Base-by-base conservation (phyloP, 2,888 invertebrate species). In the Aspidiotus destructor region DNA sequence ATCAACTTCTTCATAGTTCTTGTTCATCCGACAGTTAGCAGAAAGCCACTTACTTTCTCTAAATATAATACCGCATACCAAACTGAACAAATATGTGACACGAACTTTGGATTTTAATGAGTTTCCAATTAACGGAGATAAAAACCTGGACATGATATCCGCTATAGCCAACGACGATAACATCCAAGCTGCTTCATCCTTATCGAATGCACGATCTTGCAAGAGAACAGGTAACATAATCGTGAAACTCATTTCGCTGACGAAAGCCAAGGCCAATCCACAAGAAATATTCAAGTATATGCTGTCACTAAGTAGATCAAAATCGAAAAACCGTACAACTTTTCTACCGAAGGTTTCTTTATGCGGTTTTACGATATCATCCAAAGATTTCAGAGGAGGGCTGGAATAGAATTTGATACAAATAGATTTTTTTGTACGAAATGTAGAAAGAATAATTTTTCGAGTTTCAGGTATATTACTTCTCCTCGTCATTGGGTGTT, bases 221-320 rank as follows among this genome's bases (percentile, higher is more conserved):
- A 87, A 76, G 70, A 87, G 86, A 61, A 87, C 84, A 2, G 86
- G 86, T 7, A 85, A 80, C 61, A 87, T 74, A 13, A 85, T 75
- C 0, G 86, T 83, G 74, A 87, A 87, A 74, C 86, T 87, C 0
- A 85, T 80, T 75, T 87, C 87, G 0, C 85, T 85, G 73, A 85
- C 85, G 8, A 85, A 80, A 0, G 86, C 86, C 48, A 86, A 75
- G 0, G 86, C 84, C 75, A 87, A 78, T 15, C 87, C 87, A 60
- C 86, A 70, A 78, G 86, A 81, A 71, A 87, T 84, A 73, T 84
- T 86, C 0, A 86, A 81, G 74, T 85, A 87, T 72, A 84, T 79
- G 40, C 84, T 83, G 77, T 87, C 87, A 71, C 78, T 81, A n/a
- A 87, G 76, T 57, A 87, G 78, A 55, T 82, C 83, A 64, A 87